Percentiles rank a stretch among this genome's conserved stretches.
Conservation (phyloP, 2,797 vertebrate genomes). For the Bucorvus abyssinicus region DNA sequence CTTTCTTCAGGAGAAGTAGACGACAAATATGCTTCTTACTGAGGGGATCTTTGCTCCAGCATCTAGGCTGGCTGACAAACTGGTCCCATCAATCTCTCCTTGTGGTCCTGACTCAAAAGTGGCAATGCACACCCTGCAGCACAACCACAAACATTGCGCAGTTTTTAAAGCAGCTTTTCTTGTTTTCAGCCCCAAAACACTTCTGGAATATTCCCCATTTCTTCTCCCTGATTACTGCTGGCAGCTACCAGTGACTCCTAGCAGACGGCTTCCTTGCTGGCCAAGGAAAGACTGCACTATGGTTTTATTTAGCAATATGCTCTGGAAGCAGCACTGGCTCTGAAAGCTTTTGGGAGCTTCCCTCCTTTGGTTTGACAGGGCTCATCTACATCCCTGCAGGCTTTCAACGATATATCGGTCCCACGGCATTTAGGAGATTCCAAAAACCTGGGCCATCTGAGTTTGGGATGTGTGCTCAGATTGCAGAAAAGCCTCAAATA, state of each 20-base stretch:
- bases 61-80: neutral
- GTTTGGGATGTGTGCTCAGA: neutral
- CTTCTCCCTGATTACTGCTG: neutral
- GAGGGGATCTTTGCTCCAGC: neutral
- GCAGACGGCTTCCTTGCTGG: neutral
- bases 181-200: neutral
- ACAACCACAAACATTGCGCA: neutral
- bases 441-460: neutral
- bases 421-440: neutral
- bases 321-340: neutral
- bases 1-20: neutral
- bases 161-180: neutral
- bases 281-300: neutral
- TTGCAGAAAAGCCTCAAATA: neutral
- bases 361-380: neutral
- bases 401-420: neutral
- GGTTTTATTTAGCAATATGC: neutral
- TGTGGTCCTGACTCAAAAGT: neutral
- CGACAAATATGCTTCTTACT: neutral
- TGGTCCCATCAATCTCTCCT: neutral
- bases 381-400: neutral
- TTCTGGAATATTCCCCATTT: neutral
- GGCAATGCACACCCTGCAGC: neutral
- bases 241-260: neutral
- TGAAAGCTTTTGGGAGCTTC: neutral